These are phyloP conservation scores for Apodemus agrarius DNA, from an alignment of 2,797 vertebrate species.

Conservation along the genomic window DNA sequence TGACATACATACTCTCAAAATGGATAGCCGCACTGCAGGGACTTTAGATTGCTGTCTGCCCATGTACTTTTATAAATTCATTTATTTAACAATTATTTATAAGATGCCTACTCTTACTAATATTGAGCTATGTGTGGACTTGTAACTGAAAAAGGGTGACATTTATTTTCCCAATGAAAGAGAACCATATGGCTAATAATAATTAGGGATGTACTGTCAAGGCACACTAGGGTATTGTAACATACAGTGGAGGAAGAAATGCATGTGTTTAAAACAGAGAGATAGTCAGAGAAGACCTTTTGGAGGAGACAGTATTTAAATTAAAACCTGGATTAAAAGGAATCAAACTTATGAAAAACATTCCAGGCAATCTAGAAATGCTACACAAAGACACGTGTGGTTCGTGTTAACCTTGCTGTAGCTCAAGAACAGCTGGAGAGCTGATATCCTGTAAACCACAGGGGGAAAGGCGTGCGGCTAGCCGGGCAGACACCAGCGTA, in stretches of 20 bases:
- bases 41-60: background rate
- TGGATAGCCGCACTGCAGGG: background rate
- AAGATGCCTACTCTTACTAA: background rate
- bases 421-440: background rate
- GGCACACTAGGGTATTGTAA: background rate
- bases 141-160: conserved; percentile 5
- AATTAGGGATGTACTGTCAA: background rate
- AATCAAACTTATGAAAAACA: background rate
- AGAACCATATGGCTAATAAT: conserved; percentile 10
- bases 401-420: background rate
- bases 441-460: background rate
- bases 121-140: background rate
- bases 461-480: background rate
- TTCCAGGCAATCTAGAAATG: background rate
- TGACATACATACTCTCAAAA: background rate
- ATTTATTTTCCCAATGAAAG: background rate
- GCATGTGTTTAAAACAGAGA: conserved; percentile 56
- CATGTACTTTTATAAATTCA: conserved; percentile 16
- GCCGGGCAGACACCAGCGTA: background rate
- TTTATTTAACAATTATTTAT: conserved; percentile 19
- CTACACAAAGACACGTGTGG: background rate
- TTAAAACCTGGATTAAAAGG: conserved; percentile 24
- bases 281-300: background rate
- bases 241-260: background rate
- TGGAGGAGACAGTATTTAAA: conserved; percentile 18